Evolutionary conservation across 2,797 vertebrate genomes (phyloP).

Genomic region (Spinibarbus caldwelli): DNA sequence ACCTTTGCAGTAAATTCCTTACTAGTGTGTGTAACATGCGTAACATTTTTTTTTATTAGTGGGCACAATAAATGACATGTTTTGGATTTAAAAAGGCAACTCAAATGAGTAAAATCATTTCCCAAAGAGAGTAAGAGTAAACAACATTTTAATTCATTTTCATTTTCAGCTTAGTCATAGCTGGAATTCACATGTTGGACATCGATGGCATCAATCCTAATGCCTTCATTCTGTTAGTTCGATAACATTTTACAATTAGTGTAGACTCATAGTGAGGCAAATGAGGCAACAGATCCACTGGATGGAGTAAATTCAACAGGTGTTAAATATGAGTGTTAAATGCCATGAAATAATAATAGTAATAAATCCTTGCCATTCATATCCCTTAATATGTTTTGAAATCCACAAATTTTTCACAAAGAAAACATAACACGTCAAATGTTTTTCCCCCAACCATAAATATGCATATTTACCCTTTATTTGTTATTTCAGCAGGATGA

Average conservation of each 20-base stretch:
- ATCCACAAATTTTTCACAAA: background rate
- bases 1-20: background rate
- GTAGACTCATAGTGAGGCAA: background rate
- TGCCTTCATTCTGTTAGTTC: background rate
- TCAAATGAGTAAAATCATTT: background rate
- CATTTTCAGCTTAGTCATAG: background rate
- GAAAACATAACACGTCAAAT: background rate
- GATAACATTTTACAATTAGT: background rate
- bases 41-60: background rate
- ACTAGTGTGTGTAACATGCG: background rate
- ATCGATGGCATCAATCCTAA: background rate
- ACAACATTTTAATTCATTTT: background rate
- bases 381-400: background rate
- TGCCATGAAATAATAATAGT: background rate
- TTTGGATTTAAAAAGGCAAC: background rate
- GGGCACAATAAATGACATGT: background rate
- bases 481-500: constrained; percentile 40
- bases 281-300: too few relatives aligned
- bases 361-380: background rate
- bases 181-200: background rate
- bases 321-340: background rate
- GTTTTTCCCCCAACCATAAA: background rate
- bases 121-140: background rate
- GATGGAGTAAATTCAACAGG: background rate
- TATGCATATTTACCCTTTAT: constrained; percentile 15